phyloP scores from a whole-genome alignment of 2,888 invertebrate genomes.

The Chymomyza procnemis region DNA sequence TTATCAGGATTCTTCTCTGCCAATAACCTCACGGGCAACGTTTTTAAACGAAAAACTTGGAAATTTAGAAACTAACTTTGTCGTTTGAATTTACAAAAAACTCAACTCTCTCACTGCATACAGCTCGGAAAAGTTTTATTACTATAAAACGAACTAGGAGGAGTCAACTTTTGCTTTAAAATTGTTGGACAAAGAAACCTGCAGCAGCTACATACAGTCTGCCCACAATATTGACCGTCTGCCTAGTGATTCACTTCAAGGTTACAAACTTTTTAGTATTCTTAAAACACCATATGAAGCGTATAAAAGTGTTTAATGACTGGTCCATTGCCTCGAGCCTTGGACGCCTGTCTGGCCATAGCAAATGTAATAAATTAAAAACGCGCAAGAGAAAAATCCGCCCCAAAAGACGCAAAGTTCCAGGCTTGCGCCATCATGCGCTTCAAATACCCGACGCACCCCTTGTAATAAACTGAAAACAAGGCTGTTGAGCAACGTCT shows the following conservation, averaged over 20 bases:
- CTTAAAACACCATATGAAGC: background rate
- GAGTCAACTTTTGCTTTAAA: background rate
- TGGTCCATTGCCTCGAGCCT: constrained; percentile 2
- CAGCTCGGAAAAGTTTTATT: background rate
- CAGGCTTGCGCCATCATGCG: background rate
- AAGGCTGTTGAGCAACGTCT: background rate
- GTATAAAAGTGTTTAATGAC: constrained; percentile 28
- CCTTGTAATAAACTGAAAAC: constrained; percentile 32
- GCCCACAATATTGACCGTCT: background rate
- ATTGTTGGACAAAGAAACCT: background rate
- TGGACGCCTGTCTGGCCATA: constrained; percentile 20
- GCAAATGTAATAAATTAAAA: constrained; percentile 57
- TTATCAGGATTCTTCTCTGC: too few relatives aligned
- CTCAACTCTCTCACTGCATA: too few relatives aligned
- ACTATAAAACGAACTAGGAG: background rate
- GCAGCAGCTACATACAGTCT: background rate
- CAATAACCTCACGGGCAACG: too few relatives aligned
- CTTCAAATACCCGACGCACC: background rate
- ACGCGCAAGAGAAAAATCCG: constrained; percentile 22
- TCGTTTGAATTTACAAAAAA: too few relatives aligned
- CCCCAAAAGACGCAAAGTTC: background rate
- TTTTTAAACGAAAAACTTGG: too few relatives aligned
- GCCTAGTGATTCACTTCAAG: background rate
- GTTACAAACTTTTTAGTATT: background rate
- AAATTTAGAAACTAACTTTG: too few relatives aligned